Evolutionary conservation across 1,140 invertebrate species (phyloP), one percentile per base, ranked within the genome.

Genomic region (Sminthurinus signatus): DNA sequence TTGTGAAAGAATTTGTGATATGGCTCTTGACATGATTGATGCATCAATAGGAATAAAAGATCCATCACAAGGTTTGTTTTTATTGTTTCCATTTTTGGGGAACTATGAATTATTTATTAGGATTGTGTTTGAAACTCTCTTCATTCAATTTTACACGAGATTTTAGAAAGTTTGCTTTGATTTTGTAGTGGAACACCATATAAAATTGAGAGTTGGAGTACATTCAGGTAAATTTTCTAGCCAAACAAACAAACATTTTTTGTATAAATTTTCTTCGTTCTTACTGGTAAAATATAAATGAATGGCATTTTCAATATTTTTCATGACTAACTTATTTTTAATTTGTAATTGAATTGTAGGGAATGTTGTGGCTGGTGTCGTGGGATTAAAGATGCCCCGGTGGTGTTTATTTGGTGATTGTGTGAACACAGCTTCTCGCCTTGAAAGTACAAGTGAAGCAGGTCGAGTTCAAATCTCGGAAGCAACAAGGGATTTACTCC

Each of bases 391-490:
- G 80, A 96, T 96, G 93, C 93, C 92, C 0, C 79, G 89, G n/a
- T 94, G 93, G 77, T 93, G 91, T 73, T 78, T 96, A 0, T 96
- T 96, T 74, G 93, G 93, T 0, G 92, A 96, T 73, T 88, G 89
- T 0, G 92, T 95, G 0, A 94, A 95, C 74, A 94, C 89, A 75
- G 91, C 91, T 2, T 91, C 89, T 0, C 77, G 91, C 25, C 93
- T 95, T 91, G 92, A 96, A 75, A 91, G 89, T 1, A 93, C 89
- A 0, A 90, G 89, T 60, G 84, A 88, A 74, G 86, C 91, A 0
- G 94, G 95, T 88, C 89, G 90, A 77, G 91, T 98, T 67, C 93
- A 97, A 73, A 91, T 98, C 70, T 95, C 92, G 0, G 84, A 96
- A 74, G 86, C 87, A 0, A 96, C 92, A 0, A 85, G 83, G 72